phyloP scores from a whole-genome alignment of 1,140 invertebrate species.

The Drosophila sproati region DNA sequence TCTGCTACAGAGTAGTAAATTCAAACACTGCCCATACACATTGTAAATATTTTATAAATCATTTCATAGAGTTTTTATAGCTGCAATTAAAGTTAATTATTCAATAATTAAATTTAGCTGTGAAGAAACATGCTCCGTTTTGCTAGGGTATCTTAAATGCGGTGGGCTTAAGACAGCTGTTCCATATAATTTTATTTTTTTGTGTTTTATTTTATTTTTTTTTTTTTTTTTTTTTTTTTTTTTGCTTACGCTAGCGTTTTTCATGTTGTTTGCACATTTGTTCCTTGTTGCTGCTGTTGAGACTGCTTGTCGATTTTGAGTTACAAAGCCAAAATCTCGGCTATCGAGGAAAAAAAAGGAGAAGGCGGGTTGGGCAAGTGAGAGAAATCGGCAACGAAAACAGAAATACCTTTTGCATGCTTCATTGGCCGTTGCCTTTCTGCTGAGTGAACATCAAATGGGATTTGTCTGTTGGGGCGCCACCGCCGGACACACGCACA shows the following conservation, averaged over 20 bases:
- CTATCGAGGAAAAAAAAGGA: constrained; percentile 1
- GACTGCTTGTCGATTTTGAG: constrained; percentile 70
- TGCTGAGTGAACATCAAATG: constrained; percentile 83
- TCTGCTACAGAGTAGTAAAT: too few relatives aligned
- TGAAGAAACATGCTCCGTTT: too few relatives aligned
- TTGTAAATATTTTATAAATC: too few relatives aligned
- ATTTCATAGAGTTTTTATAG: too few relatives aligned
- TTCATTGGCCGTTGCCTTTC: constrained; percentile 82
- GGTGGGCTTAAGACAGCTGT: neutral
- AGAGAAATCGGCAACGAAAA: constrained; percentile 57
- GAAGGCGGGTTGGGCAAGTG: constrained; percentile 2
- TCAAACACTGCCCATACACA: too few relatives aligned
- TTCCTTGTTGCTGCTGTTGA: constrained; percentile 58
- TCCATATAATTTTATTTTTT: constrained; percentile 17
- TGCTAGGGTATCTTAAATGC: too few relatives aligned
- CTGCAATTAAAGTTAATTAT: too few relatives aligned
- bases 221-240: constrained; percentile 38
- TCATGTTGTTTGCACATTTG: constrained; percentile 81
- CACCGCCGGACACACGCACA: constrained; percentile 56
- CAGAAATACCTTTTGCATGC: constrained; percentile 82
- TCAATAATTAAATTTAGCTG: too few relatives aligned
- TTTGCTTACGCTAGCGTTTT: constrained; percentile 50
- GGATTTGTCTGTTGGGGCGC: constrained; percentile 68
- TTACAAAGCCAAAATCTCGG: constrained; percentile 81
- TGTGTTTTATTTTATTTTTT: constrained; percentile 29